Base-by-base conservation (phyloP, 2,797 vertebrate species). In the Iguana delicatissima region DNA sequence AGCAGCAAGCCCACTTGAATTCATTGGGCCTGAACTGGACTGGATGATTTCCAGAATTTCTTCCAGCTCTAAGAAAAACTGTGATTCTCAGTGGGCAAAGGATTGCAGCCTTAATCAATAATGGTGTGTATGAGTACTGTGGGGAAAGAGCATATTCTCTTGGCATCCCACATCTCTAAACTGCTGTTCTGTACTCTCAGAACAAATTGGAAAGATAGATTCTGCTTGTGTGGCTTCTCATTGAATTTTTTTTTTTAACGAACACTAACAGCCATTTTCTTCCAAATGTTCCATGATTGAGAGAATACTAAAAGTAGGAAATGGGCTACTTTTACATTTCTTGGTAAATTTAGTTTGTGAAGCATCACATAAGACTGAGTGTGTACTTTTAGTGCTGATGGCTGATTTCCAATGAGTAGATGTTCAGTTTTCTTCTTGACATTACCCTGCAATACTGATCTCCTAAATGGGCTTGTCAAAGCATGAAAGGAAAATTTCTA, bases 391-490 rank as follows among this genome's bases (percentile, higher is more conserved):
- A 74, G 20, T 84, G 22, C 26, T 91, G 72, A 0, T 0, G 87
- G 74, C 64, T 90, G 77, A 79, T 84, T 95, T 50, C 84, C 90
- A 10, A 46, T 86, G 46, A 72, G 77, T 84, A 87, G 90, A 46
- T 64, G 73, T 50, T 90, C 7, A 42, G 84, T 89, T 89, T 91
- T 79, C 52, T 0, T 86, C 64, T 64, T 89, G 50, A 90, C 16
- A 76, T 67, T 88, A 84, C 38, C 86, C 13, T 42, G 67, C 64
- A 88, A 79, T 46, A n/a, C 26, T 89, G 72, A 42, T 88, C 89
- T 77, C 42, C 92, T 84, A 72, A 91, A 67, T 79, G n/a, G 64
- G 89, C 77, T 89, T 93, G 74, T 3, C 89, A 88, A 89, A 72
- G 18, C 73, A 79, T 14, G 77, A 84, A 84, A 64, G 32, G 38